These are phyloP conservation scores for Cebus imitator DNA, from an alignment of 2,113 vertebrate genomes.

Conservation along the genomic window DNA sequence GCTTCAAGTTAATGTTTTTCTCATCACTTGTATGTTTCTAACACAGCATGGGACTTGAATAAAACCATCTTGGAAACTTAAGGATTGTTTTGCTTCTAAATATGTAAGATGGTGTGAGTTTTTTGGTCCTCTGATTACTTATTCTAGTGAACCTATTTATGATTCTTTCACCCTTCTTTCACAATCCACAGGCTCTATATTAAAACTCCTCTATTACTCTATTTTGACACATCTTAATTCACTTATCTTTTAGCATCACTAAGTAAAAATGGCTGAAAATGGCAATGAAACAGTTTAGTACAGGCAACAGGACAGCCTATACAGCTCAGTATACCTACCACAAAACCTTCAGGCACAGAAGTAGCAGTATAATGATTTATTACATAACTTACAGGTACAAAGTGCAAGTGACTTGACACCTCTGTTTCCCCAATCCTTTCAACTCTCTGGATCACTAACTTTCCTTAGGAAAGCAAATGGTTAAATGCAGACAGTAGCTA, in stretches of 20 bases:
- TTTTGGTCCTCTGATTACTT: neutral
- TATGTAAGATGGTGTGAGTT: neutral
- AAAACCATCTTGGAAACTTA: constrained; percentile 80
- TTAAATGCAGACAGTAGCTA: constrained; percentile 13
- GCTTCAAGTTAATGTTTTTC: constrained; percentile 67
- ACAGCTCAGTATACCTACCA: neutral
- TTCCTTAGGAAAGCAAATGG: neutral
- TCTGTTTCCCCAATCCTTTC: neutral
- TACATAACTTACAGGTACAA: constrained; percentile 27
- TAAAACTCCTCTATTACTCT: neutral
- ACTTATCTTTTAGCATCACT: neutral
- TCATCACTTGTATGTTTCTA: constrained; percentile 78
- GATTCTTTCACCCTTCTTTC: neutral
- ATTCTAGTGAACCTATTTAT: neutral
- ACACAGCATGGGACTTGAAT: constrained; percentile 83
- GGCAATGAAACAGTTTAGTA: neutral
- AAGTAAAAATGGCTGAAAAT: neutral
- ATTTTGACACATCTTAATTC: neutral
- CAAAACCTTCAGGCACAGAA: neutral
- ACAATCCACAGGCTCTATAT: neutral
- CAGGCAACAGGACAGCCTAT: neutral
- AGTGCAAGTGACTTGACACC: neutral
- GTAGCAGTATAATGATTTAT: neutral
- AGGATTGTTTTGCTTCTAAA: neutral
- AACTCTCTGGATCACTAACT: neutral